Conservation (phyloP, 2,113 vertebrate species). For the Dascyllus trimaculatus region DNA sequence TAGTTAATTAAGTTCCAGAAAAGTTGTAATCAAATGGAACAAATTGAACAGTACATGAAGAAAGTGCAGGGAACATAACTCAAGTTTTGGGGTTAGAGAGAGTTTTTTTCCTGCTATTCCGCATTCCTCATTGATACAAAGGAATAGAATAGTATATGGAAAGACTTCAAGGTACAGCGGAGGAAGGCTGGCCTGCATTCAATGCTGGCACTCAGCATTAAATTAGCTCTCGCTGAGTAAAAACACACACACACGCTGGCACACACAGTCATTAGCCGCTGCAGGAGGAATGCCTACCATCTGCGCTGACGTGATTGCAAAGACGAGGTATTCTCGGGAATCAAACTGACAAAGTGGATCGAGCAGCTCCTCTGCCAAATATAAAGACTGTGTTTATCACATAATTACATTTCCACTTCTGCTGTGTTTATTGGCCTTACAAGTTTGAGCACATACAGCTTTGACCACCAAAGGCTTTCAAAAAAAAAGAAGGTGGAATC, state of each 20-base stretch:
- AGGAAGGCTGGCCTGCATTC: slow-evolving; percentile 41
- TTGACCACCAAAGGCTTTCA: slow-evolving; percentile 51
- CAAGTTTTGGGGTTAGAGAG: neutral
- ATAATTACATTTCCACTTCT: slow-evolving; percentile 74
- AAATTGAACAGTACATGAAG: neutral
- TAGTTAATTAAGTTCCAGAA: slow-evolving; percentile 8
- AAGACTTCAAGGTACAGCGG: slow-evolving; percentile 31
- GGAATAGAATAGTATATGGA: slow-evolving; percentile 27
- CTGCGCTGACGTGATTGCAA: slow-evolving; percentile 69
- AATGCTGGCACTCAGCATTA: slow-evolving; percentile 43
- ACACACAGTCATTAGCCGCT: slow-evolving; percentile 60
- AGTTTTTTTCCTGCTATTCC: neutral
- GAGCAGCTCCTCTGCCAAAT: slow-evolving; percentile 49
- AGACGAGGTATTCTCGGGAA: slow-evolving; percentile 61
- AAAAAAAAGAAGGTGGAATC: slow-evolving; percentile 32
- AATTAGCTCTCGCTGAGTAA: slow-evolving; percentile 58
- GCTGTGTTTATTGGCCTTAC: slow-evolving; percentile 64
- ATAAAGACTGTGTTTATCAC: slow-evolving; percentile 71
- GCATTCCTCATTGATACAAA: slow-evolving; percentile 25
- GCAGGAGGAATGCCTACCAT: slow-evolving; percentile 71
- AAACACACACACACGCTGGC: slow-evolving; percentile 46
- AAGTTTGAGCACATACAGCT: slow-evolving; percentile 56
- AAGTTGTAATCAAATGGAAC: neutral
- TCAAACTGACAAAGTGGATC: slow-evolving; percentile 60
- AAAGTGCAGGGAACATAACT: neutral